phyloP scores from a whole-genome alignment of 2,888 invertebrate genomes.

The Muschampia plurimacula region DNA sequence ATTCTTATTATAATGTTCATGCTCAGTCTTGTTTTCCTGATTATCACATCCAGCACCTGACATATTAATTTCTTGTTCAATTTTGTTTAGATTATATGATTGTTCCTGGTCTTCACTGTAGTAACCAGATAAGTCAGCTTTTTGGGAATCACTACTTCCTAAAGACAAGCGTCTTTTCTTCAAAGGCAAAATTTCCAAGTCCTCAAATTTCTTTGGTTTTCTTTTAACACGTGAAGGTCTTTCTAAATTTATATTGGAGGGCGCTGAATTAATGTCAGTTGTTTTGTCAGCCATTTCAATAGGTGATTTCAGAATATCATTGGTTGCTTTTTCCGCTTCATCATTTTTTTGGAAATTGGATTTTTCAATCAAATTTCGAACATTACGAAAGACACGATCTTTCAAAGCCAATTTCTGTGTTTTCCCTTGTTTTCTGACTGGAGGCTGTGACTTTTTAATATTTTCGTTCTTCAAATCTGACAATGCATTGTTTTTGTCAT shows the following conservation, averaged over 20 bases:
- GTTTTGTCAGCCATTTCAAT: conserved; percentile 42
- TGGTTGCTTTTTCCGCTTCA: not conserved
- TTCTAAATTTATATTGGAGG: conserved; percentile 59
- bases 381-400: conserved; percentile 73
- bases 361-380: conserved; percentile 58
- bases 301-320: conserved; percentile 53
- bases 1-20: not conserved
- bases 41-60: not conserved
- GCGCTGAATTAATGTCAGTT: conserved; percentile 57
- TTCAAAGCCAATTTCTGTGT: conserved; percentile 74
- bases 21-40: not conserved
- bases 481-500: conserved; percentile 41
- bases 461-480: conserved; percentile 38
- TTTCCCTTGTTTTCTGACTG: conserved; percentile 53
- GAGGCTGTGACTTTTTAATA: conserved; percentile 31
- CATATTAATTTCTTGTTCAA: not conserved
- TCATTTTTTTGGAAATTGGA: conserved; percentile 39
- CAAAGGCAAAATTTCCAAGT: conserved; percentile 54
- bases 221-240: conserved; percentile 70
- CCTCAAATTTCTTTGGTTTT: conserved; percentile 75
- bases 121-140: conserved; percentile 10
- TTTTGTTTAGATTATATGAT: not conserved
- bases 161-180: conserved; percentile 58
- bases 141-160: conserved; percentile 44
- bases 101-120: not conserved